Evolutionary conservation across 2,797 vertebrate genomes (phyloP), one percentile per base, ranked within the genome.

Genomic region (Pangasius krempfi): DNA sequence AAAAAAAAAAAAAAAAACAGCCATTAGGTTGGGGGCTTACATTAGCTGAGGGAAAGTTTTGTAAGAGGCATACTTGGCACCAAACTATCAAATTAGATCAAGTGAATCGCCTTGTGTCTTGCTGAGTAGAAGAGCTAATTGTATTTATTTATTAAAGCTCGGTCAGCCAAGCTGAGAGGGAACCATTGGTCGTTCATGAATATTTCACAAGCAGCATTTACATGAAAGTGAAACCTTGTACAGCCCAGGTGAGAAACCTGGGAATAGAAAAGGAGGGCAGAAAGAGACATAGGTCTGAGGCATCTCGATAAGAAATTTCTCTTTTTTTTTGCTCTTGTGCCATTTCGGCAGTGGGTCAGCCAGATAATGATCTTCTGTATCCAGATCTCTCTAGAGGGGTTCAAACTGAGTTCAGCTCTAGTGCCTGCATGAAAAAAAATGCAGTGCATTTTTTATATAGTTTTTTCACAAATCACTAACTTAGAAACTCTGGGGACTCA

Each of bases 321-420:
- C 84, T 86, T 66, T 90, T 50, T 91, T 7, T 44, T 73, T 16
- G 30, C 25, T 10, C 86, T 88, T 56, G 85, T 90, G 89, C 82
- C 90, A 91, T 93, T 93, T 91, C 89, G 92, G 58, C 83, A 93
- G 92, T 89, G 93, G 95, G 94, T 95, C 95, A 94, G 94, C 92
- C 92, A 93, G 93, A 93, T 96, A 96, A 96, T 92, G 94, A 96
- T 96, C 95, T 91, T 92, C 92, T 91, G 92, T 92, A 92, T 78
- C 92, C 90, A 84, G 86, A 90, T 90, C 90, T 94, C 95, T 94
- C 94, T 30, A 78, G 94, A 89, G 88, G 89, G 80, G 95, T 96
- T 96, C 95, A 96, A 91, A 93, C 86, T 90, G 92, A 96, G 95
- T 96, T 96, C 95, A 96, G 93, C 92, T 92, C 92, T 88, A 70